Evolutionary conservation across 2,888 invertebrate genomes (phyloP), one percentile per base, ranked within the genome.

Genomic region (Geophilus truncorum): DNA sequence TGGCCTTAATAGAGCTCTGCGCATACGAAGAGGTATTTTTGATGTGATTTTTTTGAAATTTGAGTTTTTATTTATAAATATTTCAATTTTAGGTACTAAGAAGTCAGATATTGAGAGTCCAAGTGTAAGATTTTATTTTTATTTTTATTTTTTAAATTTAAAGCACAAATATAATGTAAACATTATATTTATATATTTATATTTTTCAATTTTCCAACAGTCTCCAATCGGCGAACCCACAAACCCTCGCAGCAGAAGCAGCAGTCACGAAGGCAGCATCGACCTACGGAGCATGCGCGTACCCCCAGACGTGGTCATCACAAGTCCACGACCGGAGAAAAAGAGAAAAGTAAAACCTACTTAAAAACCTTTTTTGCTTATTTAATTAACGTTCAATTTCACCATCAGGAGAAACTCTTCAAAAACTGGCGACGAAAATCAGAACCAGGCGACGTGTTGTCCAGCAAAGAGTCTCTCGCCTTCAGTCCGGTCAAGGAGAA

Each of bases 361-460:
- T 15, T 1, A 7, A 51, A 21, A 40, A 15, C 4, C n/a, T 12
- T 45, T 77, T 70, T 25, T 10, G 76, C 4, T 57, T 18, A 5
- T n/a, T 45, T 15, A 80, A 21, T 12, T 77, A 30, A 76, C 6
- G 7, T 28, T 28, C 18, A 12, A 85, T 88, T 90, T 81, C 90
- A n/a, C n/a, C n/a, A n/a, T n/a, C 91, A 77, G 93, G 93, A 83
- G 93, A 93, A 85, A 92, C 91, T 86, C 89, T 90, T 82, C 90
- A 91, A 84, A 89, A 92, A 77, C 85, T 92, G 23, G 92, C 92
- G 84, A 90, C 90, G 34, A 93, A 93, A 84, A 89, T 91, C 83
- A 90, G 92, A 81, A 36, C 80, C 81, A 1, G 51, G 78, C 32
- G 81, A 81, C 34, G 32, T 81, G 25, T 15, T 80, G 18, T 81